Conservation (phyloP, 2,797 vertebrate species). For the Protonibea diacanthus region DNA sequence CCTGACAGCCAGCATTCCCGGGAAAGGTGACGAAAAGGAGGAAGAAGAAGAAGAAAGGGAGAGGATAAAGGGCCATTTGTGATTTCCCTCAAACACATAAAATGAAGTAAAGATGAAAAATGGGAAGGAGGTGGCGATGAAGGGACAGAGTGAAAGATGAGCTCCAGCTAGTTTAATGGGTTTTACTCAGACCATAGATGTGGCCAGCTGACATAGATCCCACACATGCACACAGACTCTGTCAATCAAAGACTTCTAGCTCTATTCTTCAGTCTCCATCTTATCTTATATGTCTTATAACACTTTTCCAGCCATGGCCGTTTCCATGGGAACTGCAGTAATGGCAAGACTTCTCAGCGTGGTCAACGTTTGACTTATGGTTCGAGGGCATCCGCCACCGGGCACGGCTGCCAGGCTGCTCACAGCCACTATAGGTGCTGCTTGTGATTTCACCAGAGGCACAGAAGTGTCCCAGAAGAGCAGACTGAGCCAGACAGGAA, state of each 20-base stretch:
- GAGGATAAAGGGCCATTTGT: constrained; percentile 32
- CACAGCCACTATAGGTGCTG: too few relatives aligned
- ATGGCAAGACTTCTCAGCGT: constrained; percentile 38
- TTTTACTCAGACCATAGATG: constrained; percentile 19
- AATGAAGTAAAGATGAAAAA: constrained; percentile 25
- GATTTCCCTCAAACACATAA: constrained; percentile 21
- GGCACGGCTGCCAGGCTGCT: too few relatives aligned
- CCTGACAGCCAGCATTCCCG: constrained; percentile 25
- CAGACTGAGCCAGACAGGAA: too few relatives aligned
- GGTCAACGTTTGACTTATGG: constrained; percentile 28
- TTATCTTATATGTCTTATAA: constrained; percentile 24
- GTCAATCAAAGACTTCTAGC: constrained; percentile 37
- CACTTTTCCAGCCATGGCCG: constrained; percentile 33
- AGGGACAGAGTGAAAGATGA: constrained; percentile 40
- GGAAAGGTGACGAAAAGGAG: constrained; percentile 16
- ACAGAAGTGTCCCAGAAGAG: too few relatives aligned
- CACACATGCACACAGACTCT: constrained; percentile 34
- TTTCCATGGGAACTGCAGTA: constrained; percentile 64
- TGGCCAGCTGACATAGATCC: constrained; percentile 35
- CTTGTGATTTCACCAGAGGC: too few relatives aligned
- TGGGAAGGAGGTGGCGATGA: constrained; percentile 11
- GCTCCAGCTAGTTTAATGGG: constrained; percentile 34
- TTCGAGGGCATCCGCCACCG: neutral
- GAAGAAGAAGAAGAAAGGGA: constrained; percentile 32
- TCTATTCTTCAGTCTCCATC: constrained; percentile 26